Evolutionary conservation across 2,113 vertebrate genomes (phyloP).

Genomic region (Megalops atlanticus): DNA sequence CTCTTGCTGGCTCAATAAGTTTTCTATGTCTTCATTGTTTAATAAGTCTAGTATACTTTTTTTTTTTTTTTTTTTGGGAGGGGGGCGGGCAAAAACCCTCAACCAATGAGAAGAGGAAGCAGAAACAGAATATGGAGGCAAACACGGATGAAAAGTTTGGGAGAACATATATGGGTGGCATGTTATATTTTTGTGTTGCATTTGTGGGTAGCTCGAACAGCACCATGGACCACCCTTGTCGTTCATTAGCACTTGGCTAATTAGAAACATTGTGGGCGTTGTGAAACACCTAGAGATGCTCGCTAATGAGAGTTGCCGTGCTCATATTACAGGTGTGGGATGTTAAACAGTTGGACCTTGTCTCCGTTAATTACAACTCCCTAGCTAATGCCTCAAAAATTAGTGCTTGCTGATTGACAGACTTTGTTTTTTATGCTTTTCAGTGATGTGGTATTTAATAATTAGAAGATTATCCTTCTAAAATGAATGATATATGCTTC

Average conservation of each 20-base stretch:
- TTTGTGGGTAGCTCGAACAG: neutral
- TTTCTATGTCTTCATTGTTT: neutral
- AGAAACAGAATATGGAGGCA: no score
- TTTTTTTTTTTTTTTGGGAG: no score
- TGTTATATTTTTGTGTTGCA: no score
- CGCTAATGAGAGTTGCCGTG: conserved; percentile 1
- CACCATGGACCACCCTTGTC: neutral
- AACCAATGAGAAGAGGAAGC: no score
- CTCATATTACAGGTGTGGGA: neutral
- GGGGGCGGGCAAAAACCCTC: no score
- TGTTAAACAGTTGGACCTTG: neutral
- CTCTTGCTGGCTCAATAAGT: neutral
- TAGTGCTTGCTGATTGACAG: neutral
- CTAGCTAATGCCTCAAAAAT: neutral
- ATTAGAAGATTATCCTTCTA: neutral
- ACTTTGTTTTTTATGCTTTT: neutral
- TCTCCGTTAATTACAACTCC: neutral
- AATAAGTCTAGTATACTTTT: no score
- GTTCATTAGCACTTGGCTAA: conserved; percentile 17
- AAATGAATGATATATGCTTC: neutral
- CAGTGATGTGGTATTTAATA: neutral
- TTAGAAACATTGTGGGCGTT: conserved; percentile 10
- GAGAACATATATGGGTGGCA: neutral
- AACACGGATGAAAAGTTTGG: no score
- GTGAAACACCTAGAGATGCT: neutral